Evolutionary conservation across 1,140 invertebrate species (phyloP), one percentile per base, ranked within the genome.

Genomic region (Leptinotarsa texana): DNA sequence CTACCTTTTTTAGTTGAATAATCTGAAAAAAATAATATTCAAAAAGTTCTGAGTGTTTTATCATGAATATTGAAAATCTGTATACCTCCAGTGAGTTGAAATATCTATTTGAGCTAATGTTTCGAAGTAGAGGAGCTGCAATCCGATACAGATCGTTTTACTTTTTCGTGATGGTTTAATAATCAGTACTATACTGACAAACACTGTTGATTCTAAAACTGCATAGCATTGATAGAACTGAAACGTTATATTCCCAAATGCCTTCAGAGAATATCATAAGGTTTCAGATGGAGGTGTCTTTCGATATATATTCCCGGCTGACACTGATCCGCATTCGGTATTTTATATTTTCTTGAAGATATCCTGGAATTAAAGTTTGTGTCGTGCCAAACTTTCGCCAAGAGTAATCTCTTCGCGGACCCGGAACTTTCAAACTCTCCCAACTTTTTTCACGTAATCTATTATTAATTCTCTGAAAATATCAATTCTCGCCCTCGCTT

Each of bases 261-360:
- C 0, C 8, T 42, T 11, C 33, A 42, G 33, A 8, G 11, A 11
- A 11, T 42, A 11, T 42, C 33, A 42, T 42, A 11, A 42, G 33
- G 8, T 79, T 80, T 82, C 79, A 81, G 80, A 77, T 74, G 77
- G 73, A n/a, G 72, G 76, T 63, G 67, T 76, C 71, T 72, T 77
- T 72, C 74, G 75, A 75, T 77, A 77, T 79, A 80, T 79, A 73
- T 79, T 77, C 75, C 72, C 75, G 74, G 62, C 77, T 79, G 74
- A 79, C 76, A 79, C 74, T 79, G 79, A 80, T 79, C 79, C 77
- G 77, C 79, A 80, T 80, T 80, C 77, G 74, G 77, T 78, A 80
- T 80, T 75, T 75, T 75, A 75, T 77, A 80, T 80, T 80, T 78
- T 74, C 75, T 78, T 3, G 18, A 67, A 21, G 65, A 67, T 67